Base-by-base conservation (phyloP, 2,113 vertebrate species). In the Nesospiza acunhae region DNA sequence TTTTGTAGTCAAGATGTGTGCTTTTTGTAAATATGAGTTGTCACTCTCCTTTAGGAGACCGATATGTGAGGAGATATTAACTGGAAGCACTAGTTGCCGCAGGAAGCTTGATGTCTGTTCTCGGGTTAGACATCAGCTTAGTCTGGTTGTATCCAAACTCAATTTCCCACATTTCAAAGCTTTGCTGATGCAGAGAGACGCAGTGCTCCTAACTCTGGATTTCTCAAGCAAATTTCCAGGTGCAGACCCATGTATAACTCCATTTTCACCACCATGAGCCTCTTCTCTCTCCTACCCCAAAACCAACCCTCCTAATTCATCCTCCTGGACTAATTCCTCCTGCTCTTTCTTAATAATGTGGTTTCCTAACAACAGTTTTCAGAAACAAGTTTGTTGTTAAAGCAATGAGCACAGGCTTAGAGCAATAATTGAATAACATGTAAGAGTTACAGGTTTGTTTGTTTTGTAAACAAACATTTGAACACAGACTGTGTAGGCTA, bases 401-500 rank as follows among this genome's bases (percentile, higher is more conserved):
- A 88, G 63, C 20, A 85, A 84, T 22, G 31, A 23, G 33, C 52
- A 70, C 30, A 55, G 33, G 26, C 46, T 87, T 76, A 39, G n/a
- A n/a, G n/a, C 44, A 72, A 81, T 62, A 74, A 78, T 72, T 89
- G 50, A 6, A n/a, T 60, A 84, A 30, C 60, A 49, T 18, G 42
- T n/a, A 67, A 83, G 72, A 84, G 56, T 64, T 81, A 59, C 26
- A 81, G 60, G 59, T 94, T 92, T 27, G 59, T 86, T 92, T 86
- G 46, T 33, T 96, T 96, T 90, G 92, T 24, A 84, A 84, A 81
- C 82, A 80, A 78, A 84, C 37, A 42, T 81, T 85, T 93, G 72
- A 96, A 68, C 44, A 15, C 13, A 42, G n/a, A 58, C 60, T 37
- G 69, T 75, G 59, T 2, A 4, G 27, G 56, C 85, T 93, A 24